Conservation (phyloP, 2,888 invertebrate species). For the Apotomis capreana region DNA sequence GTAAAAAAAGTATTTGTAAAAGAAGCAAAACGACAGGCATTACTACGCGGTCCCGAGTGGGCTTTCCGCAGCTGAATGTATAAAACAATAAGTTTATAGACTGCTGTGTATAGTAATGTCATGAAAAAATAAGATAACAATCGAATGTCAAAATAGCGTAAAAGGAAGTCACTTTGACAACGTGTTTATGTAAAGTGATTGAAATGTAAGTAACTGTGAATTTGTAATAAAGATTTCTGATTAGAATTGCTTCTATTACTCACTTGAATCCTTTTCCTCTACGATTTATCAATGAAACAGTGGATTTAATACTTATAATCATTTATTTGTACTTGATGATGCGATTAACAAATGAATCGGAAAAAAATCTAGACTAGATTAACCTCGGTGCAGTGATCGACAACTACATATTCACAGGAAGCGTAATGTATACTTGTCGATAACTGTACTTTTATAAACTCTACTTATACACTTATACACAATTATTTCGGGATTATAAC, state of each 20-base stretch:
- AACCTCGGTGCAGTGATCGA: neutral
- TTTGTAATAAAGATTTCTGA: slow-evolving; percentile 58
- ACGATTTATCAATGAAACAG: slow-evolving; percentile 2
- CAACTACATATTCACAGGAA: neutral
- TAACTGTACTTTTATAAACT: slow-evolving; percentile 2
- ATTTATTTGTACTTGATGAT: slow-evolving; percentile 39
- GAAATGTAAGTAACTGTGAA: slow-evolving; percentile 59
- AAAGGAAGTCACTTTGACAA: neutral
- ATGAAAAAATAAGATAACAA: too few species aligned
- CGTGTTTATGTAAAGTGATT: slow-evolving; percentile 54
- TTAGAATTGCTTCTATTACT: neutral
- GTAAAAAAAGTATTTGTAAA: too few species aligned
- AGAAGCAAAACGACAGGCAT: too few species aligned
- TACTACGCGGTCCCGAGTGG: too few species aligned
- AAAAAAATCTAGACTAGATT: slow-evolving; percentile 26
- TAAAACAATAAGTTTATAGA: neutral
- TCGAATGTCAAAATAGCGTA: too few species aligned
- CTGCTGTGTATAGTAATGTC: neutral
- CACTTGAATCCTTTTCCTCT: neutral
- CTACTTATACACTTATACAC: slow-evolving; percentile 3
- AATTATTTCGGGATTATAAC: slow-evolving; percentile 14
- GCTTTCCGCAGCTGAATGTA: too few species aligned
- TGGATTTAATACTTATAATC: slow-evolving; percentile 17
- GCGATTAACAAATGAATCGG: slow-evolving; percentile 8
- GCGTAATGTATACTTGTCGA: neutral